phyloP scores from a whole-genome alignment of 2,113 vertebrate genomes.

The Neolamprologus kungweensis region DNA sequence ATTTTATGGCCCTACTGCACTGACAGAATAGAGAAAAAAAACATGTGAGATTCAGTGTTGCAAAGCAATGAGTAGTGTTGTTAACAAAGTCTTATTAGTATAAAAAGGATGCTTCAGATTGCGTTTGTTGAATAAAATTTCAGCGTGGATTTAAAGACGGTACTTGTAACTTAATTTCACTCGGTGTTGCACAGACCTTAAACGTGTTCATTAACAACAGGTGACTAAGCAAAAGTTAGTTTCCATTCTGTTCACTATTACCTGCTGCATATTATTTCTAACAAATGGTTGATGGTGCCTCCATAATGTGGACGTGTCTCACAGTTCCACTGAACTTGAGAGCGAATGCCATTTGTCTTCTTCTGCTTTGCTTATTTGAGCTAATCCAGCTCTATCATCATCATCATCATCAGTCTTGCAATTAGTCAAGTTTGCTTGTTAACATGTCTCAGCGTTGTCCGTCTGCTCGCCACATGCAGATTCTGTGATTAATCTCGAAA shows the following conservation, averaged over 20 bases:
- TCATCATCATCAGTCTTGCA: constrained; percentile 1
- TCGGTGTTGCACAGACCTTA: background rate
- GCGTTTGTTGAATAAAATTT: background rate
- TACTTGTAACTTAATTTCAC: background rate
- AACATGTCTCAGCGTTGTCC: background rate
- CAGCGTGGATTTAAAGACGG: background rate
- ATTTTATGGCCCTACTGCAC: constrained; percentile 73
- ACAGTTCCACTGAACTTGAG: background rate
- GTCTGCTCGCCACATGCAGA: constrained; percentile 48
- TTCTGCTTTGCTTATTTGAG: constrained; percentile 36
- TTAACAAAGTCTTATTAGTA: background rate
- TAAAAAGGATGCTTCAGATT: background rate
- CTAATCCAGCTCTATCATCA: constrained; percentile 19
- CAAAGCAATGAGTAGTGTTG: background rate
- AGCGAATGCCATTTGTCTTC: constrained; percentile 20
- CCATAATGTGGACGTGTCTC: background rate
- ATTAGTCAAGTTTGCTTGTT: constrained; percentile 49
- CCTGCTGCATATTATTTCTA: background rate
- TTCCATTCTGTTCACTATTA: background rate
- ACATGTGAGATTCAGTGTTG: constrained; percentile 64
- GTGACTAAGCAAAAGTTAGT: background rate
- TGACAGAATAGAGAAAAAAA: constrained; percentile 74
- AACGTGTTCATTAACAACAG: background rate
- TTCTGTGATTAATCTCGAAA: constrained; percentile 68
- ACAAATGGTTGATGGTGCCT: background rate